Base-by-base conservation (phyloP, 2,113 vertebrate genomes). In the Cromileptes altivelis region DNA sequence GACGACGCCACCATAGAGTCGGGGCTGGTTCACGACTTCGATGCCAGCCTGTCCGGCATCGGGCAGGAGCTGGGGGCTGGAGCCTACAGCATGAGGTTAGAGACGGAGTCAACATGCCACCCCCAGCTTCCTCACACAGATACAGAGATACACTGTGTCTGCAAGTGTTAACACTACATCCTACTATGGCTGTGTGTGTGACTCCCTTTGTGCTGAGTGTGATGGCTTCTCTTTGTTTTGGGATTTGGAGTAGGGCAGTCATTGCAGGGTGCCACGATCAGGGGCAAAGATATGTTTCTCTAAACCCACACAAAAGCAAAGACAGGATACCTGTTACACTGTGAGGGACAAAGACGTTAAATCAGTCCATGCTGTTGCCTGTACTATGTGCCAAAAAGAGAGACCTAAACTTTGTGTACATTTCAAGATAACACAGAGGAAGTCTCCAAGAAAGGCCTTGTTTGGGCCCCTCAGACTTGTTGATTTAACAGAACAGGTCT, bases 61-160 rank as follows among this genome's bases (percentile, higher is more conserved):
- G 97, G 97, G 67, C 97, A 98, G 93, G 97, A 98, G 95, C 95
- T 98, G 92, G 97, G 97, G 80, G 97, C 97, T 75, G 97, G 96
- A 88, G 97, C 97, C 88, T 98, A 98, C 94, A 98, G 97, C 94
- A 98, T 98, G 97, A 98, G 97, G 97, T 98, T 90, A 94, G 92
- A 91, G 64, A 80, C 40, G 23, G 61, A 30, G 61, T 33, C 78
- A 45, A 68, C 85, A 78, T 49, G 49, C 56, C 68, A 40, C 70
- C 40, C 67, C 30, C 78, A 50, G 67, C 68, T 57, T 69, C 53
- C 40, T 27, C 18, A 40, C 53, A 21, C 42, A 49, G 57, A 58
- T 37, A 23, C 18, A 71, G 50, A 75, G 49, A 78, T 15, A 64
- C 15, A 37, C 3, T 14, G 17, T 61, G 45, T 58, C 11, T 75